Evolutionary conservation across 2,797 vertebrate species (phyloP), one percentile per base, ranked within the genome.

Genomic region (Calcarius lapponicus): DNA sequence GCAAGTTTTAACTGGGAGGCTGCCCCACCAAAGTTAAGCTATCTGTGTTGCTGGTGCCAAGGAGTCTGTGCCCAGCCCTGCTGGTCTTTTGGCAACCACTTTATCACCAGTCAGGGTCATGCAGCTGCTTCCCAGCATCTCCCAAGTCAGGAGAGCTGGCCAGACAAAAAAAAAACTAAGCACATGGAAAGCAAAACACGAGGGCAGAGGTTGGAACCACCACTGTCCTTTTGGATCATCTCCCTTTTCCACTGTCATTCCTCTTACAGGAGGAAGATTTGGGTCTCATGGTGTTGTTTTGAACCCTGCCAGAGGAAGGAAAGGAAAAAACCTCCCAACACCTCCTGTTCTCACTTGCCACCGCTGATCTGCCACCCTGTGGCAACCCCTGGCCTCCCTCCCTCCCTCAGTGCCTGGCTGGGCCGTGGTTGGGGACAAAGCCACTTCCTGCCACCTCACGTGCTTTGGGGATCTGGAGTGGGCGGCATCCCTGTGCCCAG

Each of bases 401-500:
- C 48, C 54, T 62, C 28, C 45, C 57, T 15, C 42, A 62, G 84
- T 17, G 40, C 36, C 31, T 4, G 1, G 48, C 69, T 56, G 60
- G 2, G 36, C 92, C 71, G 92, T 3, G 60, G 80, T 11, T 0
- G 2, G 53, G 80, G 64, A 38, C 50, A 32, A 60, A 54, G 17
- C 31, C 11, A 9, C 54, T 79, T 93, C 88, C 96, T 89, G 94
- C 74, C 32, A 1, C 69, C 66, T 62, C 7, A 2, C 0, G 17
- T 17, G 45, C 82, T 67, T 21, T 16, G 53, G 84, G 90, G 73
- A 86, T 20, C 25, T 1, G 9, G 42, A 28, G 57, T 40, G n/a
- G 56, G 74, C 0, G 1, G 47, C 16, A 32, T 45, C 76, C 51
- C 80, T 2, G 1, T 9, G 24, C 3, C 4, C 2, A 0, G 5